Evolutionary conservation across 2,888 invertebrate genomes (phyloP), one percentile per base, ranked within the genome.

Genomic region (Lapara coniferarum): DNA sequence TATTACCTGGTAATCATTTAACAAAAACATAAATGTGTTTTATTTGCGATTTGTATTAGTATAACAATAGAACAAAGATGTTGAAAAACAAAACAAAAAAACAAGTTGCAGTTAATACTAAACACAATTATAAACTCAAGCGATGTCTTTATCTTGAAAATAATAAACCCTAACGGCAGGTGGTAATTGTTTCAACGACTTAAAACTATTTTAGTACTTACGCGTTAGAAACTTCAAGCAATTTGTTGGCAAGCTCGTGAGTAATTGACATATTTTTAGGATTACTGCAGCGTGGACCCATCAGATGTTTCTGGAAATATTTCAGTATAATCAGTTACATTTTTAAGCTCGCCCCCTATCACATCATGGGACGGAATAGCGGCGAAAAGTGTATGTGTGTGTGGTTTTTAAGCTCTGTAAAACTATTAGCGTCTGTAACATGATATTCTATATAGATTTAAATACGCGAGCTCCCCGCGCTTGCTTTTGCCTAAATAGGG

Each of bases 171-270:
- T 8, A 7, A 37, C 3, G 55, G 10, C 53, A 55, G 19, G 19
- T 55, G 0, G 19, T 55, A 19, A 55, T 55, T 19, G 55, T 55
- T 55, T 55, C 16, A 4, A 55, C 19, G 55, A 55, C 16, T 53
- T 53, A 53, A 55, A 55, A 63, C 58, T 10, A 2, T 55, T 19
- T 53, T 51, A n/a, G n/a, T 55, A 84, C 88, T 87, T 78, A 91
- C 91, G 82, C 81, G 72, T 91, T 91, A 0, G 79, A 66, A 8
- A 89, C 72, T 14, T 85, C 85, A 0, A 91, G 72, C 2, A 90
- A 16, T 30, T 80, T 81, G 0, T 77, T 74, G 0, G 88, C 89
- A 5, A 87, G 51, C 0, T 78, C 77, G 0, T 77, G 71, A 0
- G 83, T 84, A 3, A 90, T 81, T 0, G 83, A 69, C 0, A 87